A percentile compares a stretch with the other conserved stretches of the same genome.
Evolutionary conservation across 2,113 vertebrate species (phyloP).

Genomic region (Saccopteryx leptura): DNA sequence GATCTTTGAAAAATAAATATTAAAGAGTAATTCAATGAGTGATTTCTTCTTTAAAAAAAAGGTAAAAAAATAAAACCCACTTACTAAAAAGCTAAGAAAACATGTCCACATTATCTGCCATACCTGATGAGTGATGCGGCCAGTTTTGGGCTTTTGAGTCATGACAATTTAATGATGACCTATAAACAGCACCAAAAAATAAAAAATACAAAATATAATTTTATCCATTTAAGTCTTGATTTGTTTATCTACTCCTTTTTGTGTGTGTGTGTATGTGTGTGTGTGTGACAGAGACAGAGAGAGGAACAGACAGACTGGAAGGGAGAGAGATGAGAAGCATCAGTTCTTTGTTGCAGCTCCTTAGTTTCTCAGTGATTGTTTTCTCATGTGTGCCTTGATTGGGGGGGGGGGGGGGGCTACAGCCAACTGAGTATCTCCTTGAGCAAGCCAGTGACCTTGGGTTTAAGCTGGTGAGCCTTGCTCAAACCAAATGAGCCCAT

Average conservation of each 20-base stretch:
- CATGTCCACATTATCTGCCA: neutral
- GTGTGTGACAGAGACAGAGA: too few relatives aligned
- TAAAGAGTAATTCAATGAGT: neutral
- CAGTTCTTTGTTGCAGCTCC: too few relatives aligned
- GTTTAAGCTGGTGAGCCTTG: too few relatives aligned
- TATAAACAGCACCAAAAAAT: constrained; percentile 22
- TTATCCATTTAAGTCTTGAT: constrained; percentile 59
- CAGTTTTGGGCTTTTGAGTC: neutral
- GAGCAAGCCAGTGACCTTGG: too few relatives aligned
- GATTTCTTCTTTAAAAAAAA: neutral
- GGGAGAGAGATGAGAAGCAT: too few relatives aligned
- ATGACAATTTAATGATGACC: constrained; percentile 35
- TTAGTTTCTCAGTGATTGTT: too few relatives aligned
- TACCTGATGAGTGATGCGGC: neutral
- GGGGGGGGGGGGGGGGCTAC: too few relatives aligned
- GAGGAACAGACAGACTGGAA: too few relatives aligned
- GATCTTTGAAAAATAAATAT: neutral
- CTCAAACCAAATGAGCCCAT: too few relatives aligned
- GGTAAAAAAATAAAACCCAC: neutral
- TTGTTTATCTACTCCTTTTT: neutral
- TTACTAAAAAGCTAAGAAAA: constrained; percentile 3
- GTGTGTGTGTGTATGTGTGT: too few relatives aligned
- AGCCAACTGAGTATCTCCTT: too few relatives aligned
- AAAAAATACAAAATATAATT: constrained; percentile 62
- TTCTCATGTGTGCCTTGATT: too few relatives aligned